A percentile compares a stretch with the other conserved stretches of the same genome.
These are phyloP conservation scores for Idaea aversata DNA, from an alignment of 2,888 invertebrate genomes.

Conservation along the genomic window DNA sequence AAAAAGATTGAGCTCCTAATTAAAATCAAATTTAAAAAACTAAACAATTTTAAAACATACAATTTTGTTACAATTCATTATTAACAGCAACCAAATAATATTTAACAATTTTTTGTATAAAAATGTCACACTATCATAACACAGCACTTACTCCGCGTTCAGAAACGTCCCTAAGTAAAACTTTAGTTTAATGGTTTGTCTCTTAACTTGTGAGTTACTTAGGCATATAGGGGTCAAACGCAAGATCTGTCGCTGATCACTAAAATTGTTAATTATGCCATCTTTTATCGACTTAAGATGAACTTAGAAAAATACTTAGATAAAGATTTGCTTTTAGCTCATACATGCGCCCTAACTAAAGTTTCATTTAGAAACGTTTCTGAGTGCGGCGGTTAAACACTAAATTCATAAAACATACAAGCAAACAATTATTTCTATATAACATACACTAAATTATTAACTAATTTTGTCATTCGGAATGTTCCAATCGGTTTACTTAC, in stretches of 20 bases:
- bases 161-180: neutral
- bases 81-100: slow-evolving; percentile 22
- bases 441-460: slow-evolving; percentile 21
- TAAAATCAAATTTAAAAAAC: slow-evolving; percentile 12
- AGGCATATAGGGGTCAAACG: too few relatives aligned
- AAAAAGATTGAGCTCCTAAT: slow-evolving; percentile 26
- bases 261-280: too few relatives aligned
- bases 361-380: neutral
- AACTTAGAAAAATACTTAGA: neutral
- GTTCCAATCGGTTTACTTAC: slow-evolving; percentile 38
- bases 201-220: too few relatives aligned
- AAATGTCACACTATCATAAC: slow-evolving; percentile 50
- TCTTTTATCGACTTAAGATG: too few relatives aligned
- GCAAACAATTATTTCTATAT: slow-evolving; percentile 33
- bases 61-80: slow-evolving; percentile 22
- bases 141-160: slow-evolving; percentile 47
- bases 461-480: slow-evolving; percentile 43
- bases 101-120: slow-evolving; percentile 34
- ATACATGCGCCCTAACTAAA: neutral
- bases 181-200: neutral
- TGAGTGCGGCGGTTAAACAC: slow-evolving; percentile 55
- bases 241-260: too few relatives aligned
- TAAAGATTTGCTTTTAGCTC: neutral
- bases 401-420: slow-evolving; percentile 43
- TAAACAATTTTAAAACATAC: slow-evolving; percentile 21